These are phyloP conservation scores for Autographa pulchrina DNA, from an alignment of 2,888 invertebrate species.

Conservation along the genomic window DNA sequence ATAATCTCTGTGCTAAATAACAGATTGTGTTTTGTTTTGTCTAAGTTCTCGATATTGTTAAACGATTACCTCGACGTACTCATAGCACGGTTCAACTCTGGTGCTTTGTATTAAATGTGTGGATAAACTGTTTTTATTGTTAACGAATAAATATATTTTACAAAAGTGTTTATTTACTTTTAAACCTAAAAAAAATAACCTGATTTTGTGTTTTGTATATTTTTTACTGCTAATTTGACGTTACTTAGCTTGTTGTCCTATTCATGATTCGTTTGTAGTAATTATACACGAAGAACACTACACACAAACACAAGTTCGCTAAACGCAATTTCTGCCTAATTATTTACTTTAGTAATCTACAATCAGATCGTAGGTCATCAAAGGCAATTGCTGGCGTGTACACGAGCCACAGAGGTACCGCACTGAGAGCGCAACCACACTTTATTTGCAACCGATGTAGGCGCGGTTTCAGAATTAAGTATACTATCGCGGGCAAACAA, in stretches of 20 bases:
- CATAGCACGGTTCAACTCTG: constrained; percentile 39
- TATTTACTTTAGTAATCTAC: constrained; percentile 6
- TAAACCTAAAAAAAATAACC: constrained; percentile 8
- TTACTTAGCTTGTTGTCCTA: too few species aligned
- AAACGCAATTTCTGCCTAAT: neutral
- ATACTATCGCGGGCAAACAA: neutral
- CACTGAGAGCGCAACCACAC: constrained; percentile 23
- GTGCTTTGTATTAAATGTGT: constrained; percentile 55
- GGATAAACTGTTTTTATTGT: constrained; percentile 53
- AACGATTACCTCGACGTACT: constrained; percentile 55
- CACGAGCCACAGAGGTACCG: constrained; percentile 6
- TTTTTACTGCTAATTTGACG: too few species aligned
- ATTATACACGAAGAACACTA: neutral
- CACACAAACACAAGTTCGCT: neutral
- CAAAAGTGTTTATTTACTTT: constrained; percentile 6
- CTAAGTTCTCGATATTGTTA: constrained; percentile 37
- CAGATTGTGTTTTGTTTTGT: neutral
- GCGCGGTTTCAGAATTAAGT: constrained; percentile 14
- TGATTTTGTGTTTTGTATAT: too few species aligned
- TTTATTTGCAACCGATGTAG: constrained; percentile 29
- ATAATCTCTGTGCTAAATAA: neutral
- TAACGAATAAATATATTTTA: constrained; percentile 56
- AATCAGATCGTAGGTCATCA: neutral
- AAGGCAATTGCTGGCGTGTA: constrained; percentile 2
- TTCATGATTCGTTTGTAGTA: too few species aligned